Percentiles rank a stretch among this genome's conserved stretches.
phyloP scores from a whole-genome alignment of 1,140 invertebrate genomes.

The Conus ventricosus region DNA sequence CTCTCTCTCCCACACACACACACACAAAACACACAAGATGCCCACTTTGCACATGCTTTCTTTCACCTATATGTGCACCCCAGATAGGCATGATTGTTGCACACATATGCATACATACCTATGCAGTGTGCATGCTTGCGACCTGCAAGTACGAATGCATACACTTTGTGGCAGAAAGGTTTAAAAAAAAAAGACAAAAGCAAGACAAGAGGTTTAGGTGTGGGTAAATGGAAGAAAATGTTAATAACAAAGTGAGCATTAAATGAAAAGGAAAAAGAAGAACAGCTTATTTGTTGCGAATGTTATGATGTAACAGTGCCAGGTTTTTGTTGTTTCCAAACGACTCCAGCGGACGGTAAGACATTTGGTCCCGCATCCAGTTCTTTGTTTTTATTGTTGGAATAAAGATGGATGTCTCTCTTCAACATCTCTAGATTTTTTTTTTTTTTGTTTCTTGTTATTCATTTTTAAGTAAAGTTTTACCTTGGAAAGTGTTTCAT shows the following conservation, averaged over 20 bases:
- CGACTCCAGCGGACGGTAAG: slow-evolving; percentile 36
- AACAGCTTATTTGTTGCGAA: neutral
- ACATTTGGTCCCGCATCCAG: slow-evolving; percentile 17
- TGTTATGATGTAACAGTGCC: neutral
- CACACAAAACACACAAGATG: too few relatives aligned
- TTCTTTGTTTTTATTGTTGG: neutral
- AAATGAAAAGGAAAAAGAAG: too few relatives aligned
- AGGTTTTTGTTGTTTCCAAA: slow-evolving; percentile 20
- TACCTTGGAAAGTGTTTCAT: neutral
- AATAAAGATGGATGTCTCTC: slow-evolving; percentile 11
- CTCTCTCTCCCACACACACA: too few relatives aligned
- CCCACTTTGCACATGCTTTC: too few relatives aligned
- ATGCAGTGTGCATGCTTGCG: neutral
- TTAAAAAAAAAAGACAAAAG: too few relatives aligned
- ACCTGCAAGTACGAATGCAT: too few relatives aligned
- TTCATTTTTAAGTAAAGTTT: slow-evolving; percentile 8
- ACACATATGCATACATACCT: neutral
- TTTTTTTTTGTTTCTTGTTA: slow-evolving; percentile 15
- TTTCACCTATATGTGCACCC: neutral
- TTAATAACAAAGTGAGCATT: too few relatives aligned
- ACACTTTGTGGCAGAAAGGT: too few relatives aligned
- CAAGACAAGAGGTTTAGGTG: too few relatives aligned
- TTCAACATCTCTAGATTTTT: slow-evolving; percentile 14
- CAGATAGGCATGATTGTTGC: neutral
- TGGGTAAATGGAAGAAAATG: too few relatives aligned